Percentiles rank a stretch among this genome's conserved stretches.
phyloP scores from a whole-genome alignment of 2,888 invertebrate species.

The Synanthedon vespiformis region DNA sequence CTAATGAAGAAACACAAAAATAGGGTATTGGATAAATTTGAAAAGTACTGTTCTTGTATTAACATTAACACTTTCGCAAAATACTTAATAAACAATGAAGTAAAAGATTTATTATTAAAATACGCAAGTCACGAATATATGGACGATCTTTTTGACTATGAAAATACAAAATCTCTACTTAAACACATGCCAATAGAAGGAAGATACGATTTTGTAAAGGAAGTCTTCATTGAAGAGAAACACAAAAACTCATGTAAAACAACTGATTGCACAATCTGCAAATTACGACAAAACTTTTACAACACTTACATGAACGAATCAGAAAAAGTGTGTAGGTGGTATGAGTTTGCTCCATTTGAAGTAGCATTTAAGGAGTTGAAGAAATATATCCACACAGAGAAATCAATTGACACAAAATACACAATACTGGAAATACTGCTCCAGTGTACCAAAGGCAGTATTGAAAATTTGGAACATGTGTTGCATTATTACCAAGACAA shows the following conservation, averaged over 20 bases:
- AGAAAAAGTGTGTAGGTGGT: constrained; percentile 21
- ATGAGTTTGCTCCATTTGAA: constrained; percentile 34
- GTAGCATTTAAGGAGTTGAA: constrained; percentile 34
- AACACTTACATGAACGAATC: not conserved
- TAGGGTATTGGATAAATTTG: constrained; percentile 29
- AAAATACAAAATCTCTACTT: constrained; percentile 28
- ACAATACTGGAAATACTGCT: constrained; percentile 29
- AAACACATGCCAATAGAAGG: constrained; percentile 27
- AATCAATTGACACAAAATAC: constrained; percentile 25
- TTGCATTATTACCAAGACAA: constrained; percentile 28
- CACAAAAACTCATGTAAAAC: constrained; percentile 3
- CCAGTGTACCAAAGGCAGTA: constrained; percentile 19
- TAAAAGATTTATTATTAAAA: constrained; percentile 28
- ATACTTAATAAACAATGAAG: constrained; percentile 27
- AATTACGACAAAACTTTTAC: not conserved
- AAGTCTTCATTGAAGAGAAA: constrained; percentile 29
- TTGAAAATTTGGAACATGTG: constrained; percentile 21
- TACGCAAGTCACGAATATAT: constrained; percentile 9
- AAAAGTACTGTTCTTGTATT: constrained; percentile 21
- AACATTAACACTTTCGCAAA: constrained; percentile 36
- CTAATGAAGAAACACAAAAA: constrained; percentile 31
- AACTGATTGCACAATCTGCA: not conserved
- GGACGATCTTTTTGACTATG: constrained; percentile 13
- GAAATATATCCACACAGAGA: constrained; percentile 31
- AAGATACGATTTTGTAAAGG: constrained; percentile 34